Conservation (phyloP, 2,888 invertebrate genomes). For the Exephanes ischioxanthus region DNA sequence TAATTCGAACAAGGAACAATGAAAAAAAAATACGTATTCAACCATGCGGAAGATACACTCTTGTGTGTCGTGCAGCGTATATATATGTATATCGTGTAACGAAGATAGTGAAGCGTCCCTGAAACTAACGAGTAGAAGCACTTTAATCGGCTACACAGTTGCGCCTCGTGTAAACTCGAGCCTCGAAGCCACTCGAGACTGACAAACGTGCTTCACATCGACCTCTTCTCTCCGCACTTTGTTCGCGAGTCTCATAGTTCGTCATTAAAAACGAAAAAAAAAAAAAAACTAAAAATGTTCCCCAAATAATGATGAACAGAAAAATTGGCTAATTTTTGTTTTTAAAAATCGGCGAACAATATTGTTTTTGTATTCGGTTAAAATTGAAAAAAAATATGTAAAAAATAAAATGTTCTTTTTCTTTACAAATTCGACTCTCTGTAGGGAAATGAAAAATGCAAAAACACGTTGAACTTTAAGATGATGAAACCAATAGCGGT, state of each 20-base stretch:
- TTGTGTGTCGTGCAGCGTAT: background rate
- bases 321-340: no score
- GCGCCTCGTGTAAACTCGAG: conserved; percentile 35
- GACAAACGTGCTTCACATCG: conserved; percentile 27
- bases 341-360: background rate
- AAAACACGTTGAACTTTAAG: background rate
- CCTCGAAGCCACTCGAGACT: conserved; percentile 40
- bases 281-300: no score
- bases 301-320: no score
- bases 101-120: conserved; percentile 45
- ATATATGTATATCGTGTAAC: background rate
- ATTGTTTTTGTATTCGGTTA: background rate
- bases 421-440: background rate
- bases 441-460: no score
- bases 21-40: background rate
- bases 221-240: background rate
- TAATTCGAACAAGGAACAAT: no score
- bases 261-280: no score
- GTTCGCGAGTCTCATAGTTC: background rate
- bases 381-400: background rate
- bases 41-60: background rate
- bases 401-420: background rate
- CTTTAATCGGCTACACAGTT: conserved; percentile 42
- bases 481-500: background rate
- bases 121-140: conserved; percentile 42